Evolutionary conservation across 2,888 invertebrate genomes (phyloP), one percentile per base, ranked within the genome.

Genomic region (Diplolepis rosae): DNA sequence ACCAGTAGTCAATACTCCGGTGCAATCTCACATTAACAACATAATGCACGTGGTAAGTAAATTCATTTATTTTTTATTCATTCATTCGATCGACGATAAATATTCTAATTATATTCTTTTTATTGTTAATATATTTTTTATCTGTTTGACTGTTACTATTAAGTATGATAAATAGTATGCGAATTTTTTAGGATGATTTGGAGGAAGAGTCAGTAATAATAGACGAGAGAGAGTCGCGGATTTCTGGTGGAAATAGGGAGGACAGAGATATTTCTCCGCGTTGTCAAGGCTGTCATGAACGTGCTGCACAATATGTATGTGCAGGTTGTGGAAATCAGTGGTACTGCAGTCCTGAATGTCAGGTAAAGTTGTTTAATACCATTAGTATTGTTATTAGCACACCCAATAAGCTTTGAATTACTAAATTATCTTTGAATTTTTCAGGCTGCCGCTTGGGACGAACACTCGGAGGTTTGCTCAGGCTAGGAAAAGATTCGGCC

Each of bases 341-440:
- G 96, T 97, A 98, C 89, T 98, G 97, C 91, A 96, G 96, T 85
- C 92, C 96, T 69, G 95, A 95, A 78, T 98, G 97, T 88, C 97
- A 97, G 94, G 97, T 97, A 89, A 85, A 51, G 28, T 50, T 61
- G 13, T 52, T 61, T 54, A 39, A 35, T 61, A n/a, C n/a, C n/a
- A n/a, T n/a, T n/a, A n/a, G n/a, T n/a, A n/a, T n/a, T n/a, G n/a
- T n/a, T 32, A 56, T 54, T 15, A 39, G 4, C 28, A 72, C 35
- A 66, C 30, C 13, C 5, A 6, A 48, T 18, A 50, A 67, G n/a
- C 4, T 13, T 30, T n/a, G 1, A 27, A 2, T 7, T 51, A 15
- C 15, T 13, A n/a, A 35, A 4, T 54, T 32, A 11, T 68, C 71
- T 15, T 73, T 65, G 51, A 61, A 68, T 35, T 75, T 90, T 91